phyloP scores from a whole-genome alignment of 1,140 invertebrate genomes.

The Drosophila truncata region DNA sequence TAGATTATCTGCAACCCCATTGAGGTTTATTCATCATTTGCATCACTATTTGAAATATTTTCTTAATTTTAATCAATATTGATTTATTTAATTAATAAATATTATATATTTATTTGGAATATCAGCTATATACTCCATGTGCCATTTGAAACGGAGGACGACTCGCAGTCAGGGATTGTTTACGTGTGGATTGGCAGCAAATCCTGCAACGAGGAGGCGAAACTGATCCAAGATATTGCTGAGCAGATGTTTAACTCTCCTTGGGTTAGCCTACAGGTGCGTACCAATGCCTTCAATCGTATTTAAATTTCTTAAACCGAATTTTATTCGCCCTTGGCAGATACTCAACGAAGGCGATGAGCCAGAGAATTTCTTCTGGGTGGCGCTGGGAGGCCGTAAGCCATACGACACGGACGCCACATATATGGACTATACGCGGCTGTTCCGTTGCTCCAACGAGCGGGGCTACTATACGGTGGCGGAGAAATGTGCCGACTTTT shows the following conservation, averaged over 20 bases:
- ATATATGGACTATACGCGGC: slow-evolving; percentile 96
- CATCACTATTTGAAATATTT: too few relatives aligned
- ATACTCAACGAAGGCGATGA: slow-evolving; percentile 98
- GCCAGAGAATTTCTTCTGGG: slow-evolving; percentile 99
- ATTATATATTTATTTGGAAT: background rate
- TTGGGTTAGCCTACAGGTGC: slow-evolving; percentile 92
- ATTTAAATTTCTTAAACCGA: background rate
- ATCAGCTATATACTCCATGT: slow-evolving; percentile 97
- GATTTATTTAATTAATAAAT: background rate
- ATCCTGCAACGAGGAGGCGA: slow-evolving; percentile 94
- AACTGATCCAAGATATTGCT: slow-evolving; percentile 96
- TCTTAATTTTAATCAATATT: background rate
- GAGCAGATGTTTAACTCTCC: slow-evolving; percentile 97
- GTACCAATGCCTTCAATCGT: background rate
- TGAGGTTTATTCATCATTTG: too few relatives aligned
- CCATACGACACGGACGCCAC: slow-evolving; percentile 96
- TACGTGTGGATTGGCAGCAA: slow-evolving; percentile 99
- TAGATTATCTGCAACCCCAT: too few relatives aligned
- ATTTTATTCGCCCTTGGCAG: slow-evolving; percentile 69
- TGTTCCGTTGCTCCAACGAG: slow-evolving; percentile 99
- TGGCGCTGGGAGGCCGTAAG: slow-evolving; percentile 96
- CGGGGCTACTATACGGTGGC: slow-evolving; percentile 99
- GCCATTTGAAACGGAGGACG: slow-evolving; percentile 96
- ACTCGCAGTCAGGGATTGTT: slow-evolving; percentile 95
- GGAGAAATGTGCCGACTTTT: slow-evolving; percentile 99